Base-by-base conservation (phyloP, 2,888 invertebrate species). In the Dorcus parallelipipedus region DNA sequence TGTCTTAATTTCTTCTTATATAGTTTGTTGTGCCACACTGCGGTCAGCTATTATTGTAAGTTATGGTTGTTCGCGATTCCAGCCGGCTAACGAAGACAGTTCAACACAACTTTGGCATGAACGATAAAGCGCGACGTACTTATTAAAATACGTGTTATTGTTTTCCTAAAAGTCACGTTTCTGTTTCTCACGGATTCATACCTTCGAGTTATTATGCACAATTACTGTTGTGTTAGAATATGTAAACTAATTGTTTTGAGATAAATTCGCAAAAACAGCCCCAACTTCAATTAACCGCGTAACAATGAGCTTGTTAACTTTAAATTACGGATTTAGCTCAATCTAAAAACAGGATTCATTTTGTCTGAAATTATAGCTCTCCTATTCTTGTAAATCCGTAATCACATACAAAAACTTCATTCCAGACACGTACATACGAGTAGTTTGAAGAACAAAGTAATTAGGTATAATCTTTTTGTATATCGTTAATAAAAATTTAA, bases 141-240 rank as follows among this genome's bases (percentile, higher is more conserved):
- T 77, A 77, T 77, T 77, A 76, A 77, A 78, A 77, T 77, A 76
- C 78, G 75, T 76, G 76, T 77, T 76, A 78, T 76, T 76, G 77
- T 77, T 76, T 75, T 68, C 67, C 66, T 65, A 63, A 64, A 70
- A 76, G 78, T 78, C 78, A 78, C 78, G 78, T 78, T 77, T 76
- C 71, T 68, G 75, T 77, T 78, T 78, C 78, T 78, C 78, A 78
- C 78, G 78, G 78, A 73, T 75, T 63, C 63, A 58, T 59, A 59
- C 49, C 42, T 50, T 57, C 62, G 47, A 43, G 58, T 58, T 62
- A 62, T 64, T 64, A 60, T 59, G 58, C 54, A 56, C 54, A 53
- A 60, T 60, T 60, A 60, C 49, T 48, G 59, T 55, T 52, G 49
- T 52, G 56, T 59, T 59, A 58, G 54, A 58, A 58, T 58, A 58